Evolutionary conservation across 2,113 vertebrate species (phyloP).

Genomic region (Morone chrysops): DNA sequence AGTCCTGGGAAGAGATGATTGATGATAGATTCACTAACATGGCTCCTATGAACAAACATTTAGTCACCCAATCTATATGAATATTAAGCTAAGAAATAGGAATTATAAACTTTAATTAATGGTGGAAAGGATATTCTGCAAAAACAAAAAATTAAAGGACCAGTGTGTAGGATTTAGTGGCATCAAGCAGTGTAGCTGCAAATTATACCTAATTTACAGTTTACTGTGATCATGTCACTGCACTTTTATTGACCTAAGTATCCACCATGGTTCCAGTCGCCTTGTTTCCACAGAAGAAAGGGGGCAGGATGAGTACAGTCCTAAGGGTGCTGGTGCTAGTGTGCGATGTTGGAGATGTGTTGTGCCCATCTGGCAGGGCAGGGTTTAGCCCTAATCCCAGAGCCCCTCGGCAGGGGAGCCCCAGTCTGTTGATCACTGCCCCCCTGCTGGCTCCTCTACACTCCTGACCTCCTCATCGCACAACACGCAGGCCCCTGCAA

Average conservation of each 20-base stretch:
- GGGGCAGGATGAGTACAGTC: constrained; percentile 35
- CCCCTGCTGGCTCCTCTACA: constrained; percentile 77
- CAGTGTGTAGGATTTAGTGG: too few species aligned
- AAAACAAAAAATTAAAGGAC: background rate
- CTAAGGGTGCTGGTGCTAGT: constrained; percentile 59
- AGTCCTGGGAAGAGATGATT: constrained; percentile 46
- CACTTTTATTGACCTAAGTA: constrained; percentile 25
- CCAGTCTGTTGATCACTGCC: constrained; percentile 93
- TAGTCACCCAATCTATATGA: background rate
- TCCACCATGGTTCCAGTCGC: background rate
- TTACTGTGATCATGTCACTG: constrained; percentile 9
- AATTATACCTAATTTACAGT: background rate
- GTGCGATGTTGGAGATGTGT: constrained; percentile 84
- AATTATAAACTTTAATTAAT: background rate
- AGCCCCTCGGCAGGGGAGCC: constrained; percentile 93
- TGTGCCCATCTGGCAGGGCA: constrained; percentile 95
- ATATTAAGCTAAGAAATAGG: background rate
- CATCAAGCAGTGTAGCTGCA: too few species aligned
- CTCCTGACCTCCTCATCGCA: constrained; percentile 87
- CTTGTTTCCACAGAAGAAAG: constrained; percentile 32
- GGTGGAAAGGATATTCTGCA: background rate
- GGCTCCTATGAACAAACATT: background rate
- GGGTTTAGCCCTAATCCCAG: constrained; percentile 96
- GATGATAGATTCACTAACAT: background rate
- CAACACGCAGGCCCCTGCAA: constrained; percentile 59